These are phyloP conservation scores for Aspidoscelis tigris DNA, from an alignment of 2,113 vertebrate species.

Conservation along the genomic window DNA sequence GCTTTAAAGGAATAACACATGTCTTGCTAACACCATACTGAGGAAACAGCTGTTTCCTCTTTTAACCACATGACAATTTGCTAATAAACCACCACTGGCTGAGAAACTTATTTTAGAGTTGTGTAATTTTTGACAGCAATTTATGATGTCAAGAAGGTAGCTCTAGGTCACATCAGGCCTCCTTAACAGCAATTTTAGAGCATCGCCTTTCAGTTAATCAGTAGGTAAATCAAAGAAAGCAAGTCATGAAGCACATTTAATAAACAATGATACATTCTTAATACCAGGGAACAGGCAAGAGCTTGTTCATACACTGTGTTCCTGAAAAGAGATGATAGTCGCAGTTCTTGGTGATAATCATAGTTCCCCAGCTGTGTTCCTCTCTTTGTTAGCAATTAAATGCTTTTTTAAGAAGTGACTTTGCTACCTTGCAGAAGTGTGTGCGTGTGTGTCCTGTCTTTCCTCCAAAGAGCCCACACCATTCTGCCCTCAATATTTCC, in stretches of 20 bases:
- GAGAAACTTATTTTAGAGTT: background rate
- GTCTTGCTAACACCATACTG: background rate
- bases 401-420: background rate
- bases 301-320: background rate
- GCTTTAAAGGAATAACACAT: fast-evolving
- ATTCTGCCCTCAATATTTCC: background rate
- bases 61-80: conserved; percentile 1
- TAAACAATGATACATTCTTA: fast-evolving
- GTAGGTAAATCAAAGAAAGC: background rate
- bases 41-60: fast-evolving
- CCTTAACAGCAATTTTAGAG: background rate
- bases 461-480: no score
- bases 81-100: fast-evolving
- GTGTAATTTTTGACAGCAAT: background rate
- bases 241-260: fast-evolving
- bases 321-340: background rate
- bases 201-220: background rate
- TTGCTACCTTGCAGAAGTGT: no score
- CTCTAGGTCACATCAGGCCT: background rate
- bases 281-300: background rate
- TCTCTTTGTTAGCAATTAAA: background rate
- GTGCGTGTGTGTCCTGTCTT: no score
- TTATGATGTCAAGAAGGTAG: fast-evolving
- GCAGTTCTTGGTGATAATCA: background rate
- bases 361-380: background rate